Conservation (phyloP, 2,113 vertebrate species). For the Heliornis fulica region DNA sequence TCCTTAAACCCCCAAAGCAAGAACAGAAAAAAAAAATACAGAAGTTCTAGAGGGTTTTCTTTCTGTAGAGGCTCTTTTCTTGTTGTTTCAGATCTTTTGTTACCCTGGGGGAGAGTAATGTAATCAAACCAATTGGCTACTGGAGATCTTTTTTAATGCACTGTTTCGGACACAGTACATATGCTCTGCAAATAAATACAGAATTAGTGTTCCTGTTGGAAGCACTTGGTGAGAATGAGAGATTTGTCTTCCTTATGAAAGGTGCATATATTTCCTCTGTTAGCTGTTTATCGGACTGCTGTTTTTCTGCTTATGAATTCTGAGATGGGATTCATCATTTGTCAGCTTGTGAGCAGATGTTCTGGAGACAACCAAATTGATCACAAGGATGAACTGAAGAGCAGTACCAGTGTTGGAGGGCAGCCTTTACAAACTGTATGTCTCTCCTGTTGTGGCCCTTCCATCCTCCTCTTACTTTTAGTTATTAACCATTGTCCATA, state of each 20-base stretch:
- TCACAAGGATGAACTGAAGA: conserved; percentile 47
- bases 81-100: conserved; percentile 43
- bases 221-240: conserved; percentile 69
- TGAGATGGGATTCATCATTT: conserved; percentile 66
- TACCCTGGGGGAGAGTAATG: conserved; percentile 54
- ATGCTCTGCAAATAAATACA: conserved; percentile 72
- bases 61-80: neutral
- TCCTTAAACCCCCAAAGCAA: neutral
- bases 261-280: conserved; percentile 67
- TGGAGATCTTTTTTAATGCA: conserved; percentile 70
- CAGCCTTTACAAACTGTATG: conserved; percentile 41
- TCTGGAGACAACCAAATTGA: conserved; percentile 61
- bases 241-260: conserved; percentile 78
- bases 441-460: neutral
- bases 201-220: conserved; percentile 74
- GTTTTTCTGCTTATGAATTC: conserved; percentile 70
- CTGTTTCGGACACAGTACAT: conserved; percentile 69
- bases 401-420: neutral
- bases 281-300: conserved; percentile 70
- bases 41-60: conserved; percentile 9
- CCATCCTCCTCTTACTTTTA: neutral
- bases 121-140: conserved; percentile 67
- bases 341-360: conserved; percentile 70
- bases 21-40: neutral
- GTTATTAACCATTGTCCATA: neutral